Evolutionary conservation across 2,113 vertebrate species (phyloP), one percentile per base, ranked within the genome.

Genomic region (Cyprinodon brontotheroides): DNA sequence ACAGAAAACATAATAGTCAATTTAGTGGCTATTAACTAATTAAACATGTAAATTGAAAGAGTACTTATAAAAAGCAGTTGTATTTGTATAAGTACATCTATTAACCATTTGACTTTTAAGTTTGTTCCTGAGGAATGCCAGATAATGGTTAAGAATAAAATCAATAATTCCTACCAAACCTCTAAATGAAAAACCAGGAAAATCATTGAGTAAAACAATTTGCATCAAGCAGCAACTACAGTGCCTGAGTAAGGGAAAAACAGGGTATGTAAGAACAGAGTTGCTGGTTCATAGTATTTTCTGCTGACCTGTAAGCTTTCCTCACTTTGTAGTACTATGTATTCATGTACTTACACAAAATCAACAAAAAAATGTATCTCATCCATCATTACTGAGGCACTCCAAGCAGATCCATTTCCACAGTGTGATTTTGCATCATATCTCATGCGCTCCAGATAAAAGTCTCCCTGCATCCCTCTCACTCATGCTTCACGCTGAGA

Each of bases 311-410:
- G 39, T 11, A 17, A 29, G 41, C 41, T 29, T 66, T 66, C n/a
- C 12, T 66, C 64, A 4, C 10, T 29, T 45, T 45, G 29, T 66
- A 2, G 14, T 37, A 37, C 4, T 61, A 37, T 37, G 36, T 37
- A 62, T 62, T 38, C 61, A 62, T 39, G 15, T 37, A 62, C 13
- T 29, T 15, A 29, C 64, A 40, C 14, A 11, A 66, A 45, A 66
- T 45, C 64, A 66, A 45, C 64, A 66, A 40, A 15, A 43, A 22
- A 11, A 12, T 29, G n/a, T 66, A 41, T 11, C n/a, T 66, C 64
- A 66, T 66, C 41, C 41, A 66, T 66, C 64, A 22, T 47, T 66
- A 66, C 22, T n/a, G 9, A n/a, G 14, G n/a, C 45, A n/a, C 11
- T 66, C 22, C 47, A 66, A 66, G 43, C 2, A 40, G 40, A 45